phyloP scores from a whole-genome alignment of 2,888 invertebrate species.

The Uloborus plumipes region DNA sequence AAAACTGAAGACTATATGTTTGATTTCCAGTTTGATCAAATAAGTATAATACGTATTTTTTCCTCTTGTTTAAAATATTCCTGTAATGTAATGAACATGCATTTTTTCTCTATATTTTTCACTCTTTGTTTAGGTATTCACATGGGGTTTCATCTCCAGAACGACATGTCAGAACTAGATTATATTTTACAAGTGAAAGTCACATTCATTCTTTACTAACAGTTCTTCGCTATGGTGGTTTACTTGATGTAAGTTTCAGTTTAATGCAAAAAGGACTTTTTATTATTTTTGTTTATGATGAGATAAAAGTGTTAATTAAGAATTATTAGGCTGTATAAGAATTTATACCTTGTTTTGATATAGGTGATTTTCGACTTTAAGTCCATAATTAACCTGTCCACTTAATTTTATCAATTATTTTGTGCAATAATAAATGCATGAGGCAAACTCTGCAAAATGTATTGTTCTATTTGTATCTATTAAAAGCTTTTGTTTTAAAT shows the following conservation, averaged over 20 bases:
- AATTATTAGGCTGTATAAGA: no score
- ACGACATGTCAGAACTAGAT: slow-evolving; percentile 95
- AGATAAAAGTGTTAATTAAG: no score
- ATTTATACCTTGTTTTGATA: no score
- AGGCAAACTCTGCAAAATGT: no score
- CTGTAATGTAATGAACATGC: no score
- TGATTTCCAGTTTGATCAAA: no score
- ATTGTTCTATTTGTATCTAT: neutral
- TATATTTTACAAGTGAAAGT: slow-evolving; percentile 99
- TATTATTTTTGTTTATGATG: no score
- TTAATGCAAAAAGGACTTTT: neutral
- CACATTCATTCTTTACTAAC: slow-evolving; percentile 98
- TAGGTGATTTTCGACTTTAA: no score
- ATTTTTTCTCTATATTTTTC: neutral
- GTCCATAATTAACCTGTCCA: no score
- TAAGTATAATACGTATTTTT: neutral
- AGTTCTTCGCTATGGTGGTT: slow-evolving; percentile 91
- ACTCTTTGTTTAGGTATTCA: slow-evolving; percentile 77
- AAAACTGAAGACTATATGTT: no score
- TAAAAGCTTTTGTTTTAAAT: neutral
- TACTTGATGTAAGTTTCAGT: slow-evolving; percentile 81
- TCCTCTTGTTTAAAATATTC: neutral
- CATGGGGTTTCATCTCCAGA: slow-evolving; percentile 98
- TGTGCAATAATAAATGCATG: no score
- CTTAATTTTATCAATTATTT: no score